A percentile compares a stretch with the other conserved stretches of the same genome.
Evolutionary conservation across 2,797 vertebrate species (phyloP).

Genomic region (Xyrichtys novacula): DNA sequence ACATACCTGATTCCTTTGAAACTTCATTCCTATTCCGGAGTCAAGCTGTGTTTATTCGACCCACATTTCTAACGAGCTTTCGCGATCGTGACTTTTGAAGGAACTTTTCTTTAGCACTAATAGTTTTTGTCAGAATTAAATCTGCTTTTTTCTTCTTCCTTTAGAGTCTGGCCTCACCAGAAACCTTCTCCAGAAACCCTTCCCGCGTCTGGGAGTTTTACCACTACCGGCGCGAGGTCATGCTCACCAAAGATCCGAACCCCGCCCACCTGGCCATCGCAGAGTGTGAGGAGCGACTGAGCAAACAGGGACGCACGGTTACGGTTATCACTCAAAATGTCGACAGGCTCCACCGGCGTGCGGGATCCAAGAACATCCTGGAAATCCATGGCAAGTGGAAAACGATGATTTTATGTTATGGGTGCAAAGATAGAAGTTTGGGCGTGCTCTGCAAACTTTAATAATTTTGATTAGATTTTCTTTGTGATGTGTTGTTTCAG

Average conservation of each 20-base stretch:
- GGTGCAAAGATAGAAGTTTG: neutral
- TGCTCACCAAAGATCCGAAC: constrained; percentile 91
- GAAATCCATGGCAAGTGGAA: constrained; percentile 90
- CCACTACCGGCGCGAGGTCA: constrained; percentile 93
- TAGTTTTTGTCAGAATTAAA: neutral
- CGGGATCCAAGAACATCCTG: constrained; percentile 90
- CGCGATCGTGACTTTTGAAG: neutral
- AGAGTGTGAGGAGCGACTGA: constrained; percentile 90
- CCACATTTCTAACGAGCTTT: neutral
- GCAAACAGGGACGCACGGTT: constrained; percentile 88
- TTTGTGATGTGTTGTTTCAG: neutral
- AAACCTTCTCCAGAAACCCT: constrained; percentile 91
- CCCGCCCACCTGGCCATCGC: constrained; percentile 91
- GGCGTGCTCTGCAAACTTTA: neutral
- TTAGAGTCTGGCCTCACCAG: constrained; percentile 91
- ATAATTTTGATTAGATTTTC: neutral
- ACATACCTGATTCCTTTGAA: neutral
- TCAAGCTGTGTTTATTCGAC: neutral
- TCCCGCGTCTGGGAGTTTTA: constrained; percentile 98
- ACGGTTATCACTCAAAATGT: constrained; percentile 96
- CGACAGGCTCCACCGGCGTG: constrained; percentile 93
- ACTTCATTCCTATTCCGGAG: neutral
- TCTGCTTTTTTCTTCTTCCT: neutral
- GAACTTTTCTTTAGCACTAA: neutral
- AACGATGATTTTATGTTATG: too few species aligned